phyloP scores from a whole-genome alignment of 2,888 invertebrate species.

The Erebia ligea region DNA sequence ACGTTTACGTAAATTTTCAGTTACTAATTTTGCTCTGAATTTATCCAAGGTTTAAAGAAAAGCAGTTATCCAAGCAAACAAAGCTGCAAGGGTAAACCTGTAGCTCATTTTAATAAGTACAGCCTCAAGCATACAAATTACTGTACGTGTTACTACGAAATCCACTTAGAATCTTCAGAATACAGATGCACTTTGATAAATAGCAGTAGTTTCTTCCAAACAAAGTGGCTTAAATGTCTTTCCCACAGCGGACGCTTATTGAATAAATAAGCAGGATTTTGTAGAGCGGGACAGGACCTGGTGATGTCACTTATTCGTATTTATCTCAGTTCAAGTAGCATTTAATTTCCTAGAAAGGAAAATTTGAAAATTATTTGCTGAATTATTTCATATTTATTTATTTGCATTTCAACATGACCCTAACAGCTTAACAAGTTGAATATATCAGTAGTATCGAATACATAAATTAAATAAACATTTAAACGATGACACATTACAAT shows the following conservation, averaged over 20 bases:
- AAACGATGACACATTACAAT: no score
- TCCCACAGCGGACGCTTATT: conserved; percentile 76
- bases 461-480: no score
- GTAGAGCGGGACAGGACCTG: conserved; percentile 51
- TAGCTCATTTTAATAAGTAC: conserved; percentile 8
- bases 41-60: neutral
- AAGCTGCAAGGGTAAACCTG: neutral
- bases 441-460: no score
- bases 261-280: conserved; percentile 74
- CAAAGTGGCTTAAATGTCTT: conserved; percentile 76
- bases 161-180: conserved; percentile 57
- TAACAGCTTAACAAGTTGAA: no score
- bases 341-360: neutral
- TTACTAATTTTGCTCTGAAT: neutral
- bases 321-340: conserved; percentile 4
- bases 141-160: conserved; percentile 39
- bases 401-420: no score
- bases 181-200: conserved; percentile 73
- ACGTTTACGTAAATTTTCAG: neutral
- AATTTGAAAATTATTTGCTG: neutral
- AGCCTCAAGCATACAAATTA: conserved; percentile 18
- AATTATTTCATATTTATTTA: no score
- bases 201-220: conserved; percentile 71
- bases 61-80: neutral
- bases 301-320: conserved; percentile 30